Percentiles rank a stretch among this genome's conserved stretches.
These are phyloP conservation scores for Cheiracanthium punctorium DNA, from an alignment of 2,888 invertebrate genomes.

Conservation along the genomic window DNA sequence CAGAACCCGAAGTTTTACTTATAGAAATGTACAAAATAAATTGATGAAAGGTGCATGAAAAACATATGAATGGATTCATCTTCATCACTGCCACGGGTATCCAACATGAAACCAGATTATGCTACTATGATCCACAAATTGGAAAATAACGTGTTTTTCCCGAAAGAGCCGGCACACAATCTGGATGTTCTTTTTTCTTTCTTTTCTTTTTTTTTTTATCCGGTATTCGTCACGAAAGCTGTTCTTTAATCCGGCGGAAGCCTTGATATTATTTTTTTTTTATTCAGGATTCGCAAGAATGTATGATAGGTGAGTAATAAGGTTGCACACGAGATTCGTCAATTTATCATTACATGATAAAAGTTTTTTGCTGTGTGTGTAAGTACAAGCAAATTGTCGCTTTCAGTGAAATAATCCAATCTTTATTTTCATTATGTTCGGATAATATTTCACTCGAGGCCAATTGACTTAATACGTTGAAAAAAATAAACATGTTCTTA, in stretches of 20 bases:
- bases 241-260: constrained; percentile 2
- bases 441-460: background rate
- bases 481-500: too few relatives aligned
- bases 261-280: background rate
- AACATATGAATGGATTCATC: constrained; percentile 53
- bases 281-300: constrained; percentile 15
- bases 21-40: constrained; percentile 7
- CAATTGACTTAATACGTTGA: background rate
- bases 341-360: constrained; percentile 34
- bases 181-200: constrained; percentile 9
- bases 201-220: too few relatives aligned
- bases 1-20: background rate
- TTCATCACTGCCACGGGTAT: constrained; percentile 51
- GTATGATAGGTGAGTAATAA: constrained; percentile 33
- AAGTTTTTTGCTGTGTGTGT: background rate
- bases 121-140: constrained; percentile 34
- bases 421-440: background rate
- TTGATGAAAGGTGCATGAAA: constrained; percentile 34
- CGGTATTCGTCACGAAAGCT: constrained; percentile 8
- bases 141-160: constrained; percentile 47
- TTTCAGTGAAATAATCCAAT: background rate
- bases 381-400: background rate
- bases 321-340: constrained; percentile 27
- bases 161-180: constrained; percentile 3
- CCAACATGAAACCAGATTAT: constrained; percentile 44